These are phyloP conservation scores for Ciconia nigra DNA, from an alignment of 2,797 vertebrate species.

Conservation along the genomic window DNA sequence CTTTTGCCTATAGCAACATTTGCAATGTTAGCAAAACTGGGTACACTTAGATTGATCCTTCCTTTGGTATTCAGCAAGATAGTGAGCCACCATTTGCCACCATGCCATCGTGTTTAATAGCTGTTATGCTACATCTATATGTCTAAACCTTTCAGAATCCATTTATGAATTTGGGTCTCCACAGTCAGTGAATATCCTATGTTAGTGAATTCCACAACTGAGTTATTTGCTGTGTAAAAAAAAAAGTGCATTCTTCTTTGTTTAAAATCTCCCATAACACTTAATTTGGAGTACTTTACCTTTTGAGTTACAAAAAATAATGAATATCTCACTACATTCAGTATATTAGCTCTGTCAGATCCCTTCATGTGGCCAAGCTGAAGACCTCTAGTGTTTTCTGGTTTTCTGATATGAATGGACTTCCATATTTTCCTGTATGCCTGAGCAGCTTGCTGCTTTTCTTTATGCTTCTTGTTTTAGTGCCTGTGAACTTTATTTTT, in stretches of 20 bases:
- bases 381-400: not conserved
- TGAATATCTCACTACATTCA: not conserved
- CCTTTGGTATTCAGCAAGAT: not conserved
- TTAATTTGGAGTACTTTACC: not conserved
- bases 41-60: not conserved
- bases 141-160: not conserved
- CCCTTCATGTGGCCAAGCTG: not conserved
- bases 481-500: not conserved
- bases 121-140: not conserved
- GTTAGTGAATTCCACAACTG: not conserved
- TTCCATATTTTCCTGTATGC: not conserved
- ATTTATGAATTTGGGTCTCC: not conserved
- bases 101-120: not conserved
- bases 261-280: not conserved
- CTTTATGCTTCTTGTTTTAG: not conserved
- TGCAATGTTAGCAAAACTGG: not conserved
- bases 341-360: not conserved
- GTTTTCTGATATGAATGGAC: not conserved
- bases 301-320: not conserved
- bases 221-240: not conserved
- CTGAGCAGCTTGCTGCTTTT: not conserved
- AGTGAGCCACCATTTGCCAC: not conserved
- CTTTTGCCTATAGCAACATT: not conserved
- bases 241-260: not conserved
- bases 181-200: not conserved